phyloP scores from a whole-genome alignment of 2,888 invertebrate species.

The Stenodema calcarata region DNA sequence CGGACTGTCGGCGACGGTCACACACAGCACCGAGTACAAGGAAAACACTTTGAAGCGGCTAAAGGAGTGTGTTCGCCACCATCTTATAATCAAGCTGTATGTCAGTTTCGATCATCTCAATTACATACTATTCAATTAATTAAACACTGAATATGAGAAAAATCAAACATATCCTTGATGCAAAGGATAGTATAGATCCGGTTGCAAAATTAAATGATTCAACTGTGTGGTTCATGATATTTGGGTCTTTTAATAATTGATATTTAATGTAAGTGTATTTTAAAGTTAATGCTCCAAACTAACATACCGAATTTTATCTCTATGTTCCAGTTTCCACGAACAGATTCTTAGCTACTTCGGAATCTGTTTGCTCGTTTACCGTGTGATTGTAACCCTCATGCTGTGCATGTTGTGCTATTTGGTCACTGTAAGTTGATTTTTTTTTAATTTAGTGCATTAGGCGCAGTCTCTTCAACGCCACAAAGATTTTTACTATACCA shows the following conservation, averaged over 20 bases:
- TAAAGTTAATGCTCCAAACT: too few relatives aligned
- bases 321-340: conserved; percentile 10
- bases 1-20: background rate
- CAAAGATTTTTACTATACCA: too few relatives aligned
- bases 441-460: too few relatives aligned
- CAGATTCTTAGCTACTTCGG: conserved; percentile 31
- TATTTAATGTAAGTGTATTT: too few relatives aligned
- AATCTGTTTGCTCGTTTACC: conserved; percentile 5
- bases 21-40: background rate
- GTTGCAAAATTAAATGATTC: too few relatives aligned
- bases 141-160: too few relatives aligned
- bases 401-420: conserved; percentile 26
- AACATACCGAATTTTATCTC: too few relatives aligned
- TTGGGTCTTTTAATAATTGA: too few relatives aligned
- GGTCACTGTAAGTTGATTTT: conserved; percentile 1
- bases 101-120: background rate
- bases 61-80: conserved; percentile 15
- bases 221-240: too few relatives aligned
- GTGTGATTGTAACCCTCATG: conserved; percentile 21
- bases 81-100: background rate
- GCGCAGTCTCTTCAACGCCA: too few relatives aligned
- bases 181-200: too few relatives aligned
- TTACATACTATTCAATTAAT: background rate
- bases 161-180: too few relatives aligned
- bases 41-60: conserved; percentile 6